Conservation (phyloP, 30 jellyfish, hydroid and myxozoan species). For the Hydractinia echinata region DNA sequence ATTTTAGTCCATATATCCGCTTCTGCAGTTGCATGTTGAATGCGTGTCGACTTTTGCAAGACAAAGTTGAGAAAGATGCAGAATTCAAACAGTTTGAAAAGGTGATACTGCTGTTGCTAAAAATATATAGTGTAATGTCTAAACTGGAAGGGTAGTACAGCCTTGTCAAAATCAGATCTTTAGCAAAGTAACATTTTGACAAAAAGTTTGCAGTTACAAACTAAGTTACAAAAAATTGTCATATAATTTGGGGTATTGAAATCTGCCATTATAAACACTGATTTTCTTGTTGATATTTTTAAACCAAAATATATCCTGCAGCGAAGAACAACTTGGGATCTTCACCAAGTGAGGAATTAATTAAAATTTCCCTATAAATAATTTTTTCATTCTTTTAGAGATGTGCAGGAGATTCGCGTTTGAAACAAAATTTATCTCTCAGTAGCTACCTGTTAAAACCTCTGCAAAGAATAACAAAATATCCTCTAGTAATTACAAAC, state of each 20-base stretch:
- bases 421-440: constrained; percentile 79
- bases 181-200: not conserved
- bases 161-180: not conserved
- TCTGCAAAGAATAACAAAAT: constrained; percentile 87
- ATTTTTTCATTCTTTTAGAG: constrained; percentile 31
- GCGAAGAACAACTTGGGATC: too few relatives aligned
- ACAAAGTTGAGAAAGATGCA: constrained; percentile 90
- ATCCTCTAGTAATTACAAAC: constrained; percentile 74
- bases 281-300: too few relatives aligned
- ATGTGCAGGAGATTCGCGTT: constrained; percentile 96
- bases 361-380: too few relatives aligned
- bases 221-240: not conserved
- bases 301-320: too few relatives aligned
- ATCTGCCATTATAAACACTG: too few relatives aligned
- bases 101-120: constrained; percentile 18
- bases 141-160: not conserved
- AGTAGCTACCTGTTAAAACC: constrained; percentile 91
- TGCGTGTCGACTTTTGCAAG: constrained; percentile 85
- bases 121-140: too few relatives aligned
- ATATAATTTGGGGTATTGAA: too few relatives aligned
- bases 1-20: constrained; percentile 89
- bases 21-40: constrained; percentile 97
- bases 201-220: not conserved
- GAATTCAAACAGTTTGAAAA: constrained; percentile 86
- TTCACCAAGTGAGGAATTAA: too few relatives aligned